These are phyloP conservation scores for Ctenopoma multispine DNA, from an alignment of 2,797 vertebrate genomes.

Conservation along the genomic window DNA sequence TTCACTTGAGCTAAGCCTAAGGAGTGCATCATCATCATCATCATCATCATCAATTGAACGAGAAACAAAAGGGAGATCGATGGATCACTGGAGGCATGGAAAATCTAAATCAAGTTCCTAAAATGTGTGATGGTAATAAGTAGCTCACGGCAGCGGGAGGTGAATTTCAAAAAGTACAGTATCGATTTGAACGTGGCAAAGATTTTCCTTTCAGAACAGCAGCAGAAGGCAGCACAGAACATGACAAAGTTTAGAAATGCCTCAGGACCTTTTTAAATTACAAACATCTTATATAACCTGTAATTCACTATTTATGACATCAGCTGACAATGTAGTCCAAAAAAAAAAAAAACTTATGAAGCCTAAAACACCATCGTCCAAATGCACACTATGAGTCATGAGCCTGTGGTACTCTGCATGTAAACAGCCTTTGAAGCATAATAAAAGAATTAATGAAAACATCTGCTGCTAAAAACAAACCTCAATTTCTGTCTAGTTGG, in stretches of 20 bases:
- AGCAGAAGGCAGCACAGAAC: constrained; percentile 30
- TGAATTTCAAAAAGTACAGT: neutral
- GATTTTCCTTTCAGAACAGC: constrained; percentile 40
- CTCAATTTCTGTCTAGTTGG: neutral
- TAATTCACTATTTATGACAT: constrained; percentile 54
- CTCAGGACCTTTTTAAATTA: constrained; percentile 57
- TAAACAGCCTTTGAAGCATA: neutral
- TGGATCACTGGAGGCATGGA: neutral
- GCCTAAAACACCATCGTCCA: neutral
- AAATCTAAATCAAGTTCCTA: constrained; percentile 1
- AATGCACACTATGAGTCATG: neutral
- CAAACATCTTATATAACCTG: constrained; percentile 59
- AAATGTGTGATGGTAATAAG: neutral
- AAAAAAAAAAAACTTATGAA: neutral
- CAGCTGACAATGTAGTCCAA: constrained; percentile 36
- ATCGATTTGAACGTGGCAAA: constrained; percentile 38
- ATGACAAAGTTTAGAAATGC: constrained; percentile 65
- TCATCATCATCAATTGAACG: too few species aligned
- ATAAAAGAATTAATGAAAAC: neutral
- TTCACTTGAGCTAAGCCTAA: too few species aligned
- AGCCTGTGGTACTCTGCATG: neutral
- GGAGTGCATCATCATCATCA: too few species aligned
- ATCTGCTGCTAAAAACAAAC: neutral
- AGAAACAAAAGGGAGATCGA: neutral
- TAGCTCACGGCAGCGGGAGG: neutral